Evolutionary conservation across 2,888 invertebrate species (phyloP).

Genomic region (Limnephilus auricula): DNA sequence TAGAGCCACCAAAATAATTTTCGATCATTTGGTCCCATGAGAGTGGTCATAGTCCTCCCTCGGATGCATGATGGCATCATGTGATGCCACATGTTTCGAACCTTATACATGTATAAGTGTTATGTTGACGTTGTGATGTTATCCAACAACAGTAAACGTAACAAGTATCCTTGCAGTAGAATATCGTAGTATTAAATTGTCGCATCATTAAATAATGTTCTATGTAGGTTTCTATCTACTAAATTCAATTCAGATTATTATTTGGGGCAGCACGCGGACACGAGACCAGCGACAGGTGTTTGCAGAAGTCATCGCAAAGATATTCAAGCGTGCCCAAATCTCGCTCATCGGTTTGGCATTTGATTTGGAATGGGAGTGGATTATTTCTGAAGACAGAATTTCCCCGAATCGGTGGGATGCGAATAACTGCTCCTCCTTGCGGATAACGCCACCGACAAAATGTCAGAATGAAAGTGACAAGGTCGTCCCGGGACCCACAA

Average conservation of each 20-base stretch:
- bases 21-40: too few species aligned
- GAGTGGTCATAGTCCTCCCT: too few species aligned
- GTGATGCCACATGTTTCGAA: too few species aligned
- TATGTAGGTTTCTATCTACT: not conserved
- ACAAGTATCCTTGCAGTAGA: not conserved
- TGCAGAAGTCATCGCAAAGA: not conserved
- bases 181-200: not conserved
- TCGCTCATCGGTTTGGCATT: not conserved
- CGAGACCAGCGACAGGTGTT: not conserved
- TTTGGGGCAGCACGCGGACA: not conserved
- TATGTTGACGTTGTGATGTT: too few species aligned
- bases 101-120: too few species aligned
- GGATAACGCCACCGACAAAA: not conserved
- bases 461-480: conserved; percentile 27
- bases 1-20: too few species aligned
- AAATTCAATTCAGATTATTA: not conserved
- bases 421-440: not conserved
- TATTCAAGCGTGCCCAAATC: not conserved
- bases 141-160: too few species aligned
- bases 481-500: not conserved
- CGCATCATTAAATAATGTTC: not conserved
- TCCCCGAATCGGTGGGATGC: not conserved
- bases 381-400: not conserved
- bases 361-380: not conserved
- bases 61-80: too few species aligned